These are phyloP conservation scores for Stichopus chloronotus DNA, from an alignment of 35 echinoderm and acorn worm genomes.

Conservation along the genomic window DNA sequence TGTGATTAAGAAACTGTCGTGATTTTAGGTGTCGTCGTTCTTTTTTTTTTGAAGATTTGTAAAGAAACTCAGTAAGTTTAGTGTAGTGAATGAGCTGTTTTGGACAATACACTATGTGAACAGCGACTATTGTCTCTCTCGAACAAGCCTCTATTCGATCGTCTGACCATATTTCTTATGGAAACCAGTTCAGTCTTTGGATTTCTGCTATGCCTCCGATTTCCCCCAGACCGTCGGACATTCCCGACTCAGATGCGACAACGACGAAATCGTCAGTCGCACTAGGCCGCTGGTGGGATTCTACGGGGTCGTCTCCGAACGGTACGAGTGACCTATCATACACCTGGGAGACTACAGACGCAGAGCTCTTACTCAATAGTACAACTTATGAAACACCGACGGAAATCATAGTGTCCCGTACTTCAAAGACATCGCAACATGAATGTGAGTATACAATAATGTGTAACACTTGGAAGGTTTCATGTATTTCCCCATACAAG, in stretches of 20 bases:
- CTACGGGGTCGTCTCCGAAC: neutral
- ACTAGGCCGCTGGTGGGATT: neutral
- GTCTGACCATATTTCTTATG: neutral
- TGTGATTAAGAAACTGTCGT: no score
- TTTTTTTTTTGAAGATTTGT: no score
- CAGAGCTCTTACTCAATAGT: neutral
- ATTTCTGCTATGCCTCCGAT: neutral
- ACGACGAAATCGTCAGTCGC: neutral
- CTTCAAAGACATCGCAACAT: no score
- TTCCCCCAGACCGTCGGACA: neutral
- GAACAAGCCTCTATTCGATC: no score
- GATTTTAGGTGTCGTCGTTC: no score
- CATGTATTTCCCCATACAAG: no score
- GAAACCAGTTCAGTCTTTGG: neutral
- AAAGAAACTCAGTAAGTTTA: no score
- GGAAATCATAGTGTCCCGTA: neutral
- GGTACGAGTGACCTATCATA: neutral
- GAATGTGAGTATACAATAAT: no score
- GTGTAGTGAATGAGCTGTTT: no score
- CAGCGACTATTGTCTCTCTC: no score
- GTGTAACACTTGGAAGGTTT: no score
- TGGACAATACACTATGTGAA: no score
- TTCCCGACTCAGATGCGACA: neutral
- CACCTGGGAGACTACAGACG: neutral
- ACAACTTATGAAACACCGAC: neutral